These are phyloP conservation scores for Leistus spinibarbis DNA, from an alignment of 2,888 invertebrate species.

Conservation along the genomic window DNA sequence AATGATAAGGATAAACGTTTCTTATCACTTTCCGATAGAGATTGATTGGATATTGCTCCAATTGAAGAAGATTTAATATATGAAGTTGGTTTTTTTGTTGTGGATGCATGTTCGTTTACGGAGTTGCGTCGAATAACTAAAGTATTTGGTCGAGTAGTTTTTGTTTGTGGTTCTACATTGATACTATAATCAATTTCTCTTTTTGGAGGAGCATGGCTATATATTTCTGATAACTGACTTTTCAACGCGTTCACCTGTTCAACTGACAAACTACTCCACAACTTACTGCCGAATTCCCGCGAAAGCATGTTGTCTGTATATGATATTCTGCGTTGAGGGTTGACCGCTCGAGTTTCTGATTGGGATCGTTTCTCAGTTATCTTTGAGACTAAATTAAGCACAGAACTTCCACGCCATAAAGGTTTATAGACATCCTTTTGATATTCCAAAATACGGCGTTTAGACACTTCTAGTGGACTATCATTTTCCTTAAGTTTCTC, in stretches of 20 bases:
- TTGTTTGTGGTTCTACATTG: conserved; percentile 26
- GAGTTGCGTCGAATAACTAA: conserved; percentile 59
- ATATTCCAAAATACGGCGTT: conserved; percentile 55
- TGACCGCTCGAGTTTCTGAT: conserved; percentile 54
- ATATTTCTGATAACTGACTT: conserved; percentile 80
- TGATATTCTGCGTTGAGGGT: conserved; percentile 46
- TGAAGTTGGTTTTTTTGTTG: conserved; percentile 49
- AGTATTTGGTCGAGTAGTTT: conserved; percentile 36
- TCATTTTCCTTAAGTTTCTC: conserved; percentile 65
- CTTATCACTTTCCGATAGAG: conserved; percentile 72
- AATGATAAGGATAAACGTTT: conserved; percentile 73
- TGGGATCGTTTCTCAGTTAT: conserved; percentile 68
- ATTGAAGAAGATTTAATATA: conserved; percentile 64
- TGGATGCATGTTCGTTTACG: conserved; percentile 47
- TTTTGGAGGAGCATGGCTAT: conserved; percentile 61
- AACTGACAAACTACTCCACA: conserved; percentile 84
- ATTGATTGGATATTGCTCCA: conserved; percentile 57
- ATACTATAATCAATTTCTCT: conserved; percentile 47
- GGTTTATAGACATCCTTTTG: conserved; percentile 77
- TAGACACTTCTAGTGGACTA: conserved; percentile 59
- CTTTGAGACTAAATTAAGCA: conserved; percentile 76
- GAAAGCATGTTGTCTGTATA: conserved; percentile 53
- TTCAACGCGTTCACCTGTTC: conserved; percentile 83
- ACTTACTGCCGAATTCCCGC: conserved; percentile 72
- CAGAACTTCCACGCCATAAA: conserved; percentile 83